A percentile compares a stretch with the other conserved stretches of the same genome.
phyloP scores from a whole-genome alignment of 2,797 vertebrate genomes.

The Smutsia temminckii region DNA sequence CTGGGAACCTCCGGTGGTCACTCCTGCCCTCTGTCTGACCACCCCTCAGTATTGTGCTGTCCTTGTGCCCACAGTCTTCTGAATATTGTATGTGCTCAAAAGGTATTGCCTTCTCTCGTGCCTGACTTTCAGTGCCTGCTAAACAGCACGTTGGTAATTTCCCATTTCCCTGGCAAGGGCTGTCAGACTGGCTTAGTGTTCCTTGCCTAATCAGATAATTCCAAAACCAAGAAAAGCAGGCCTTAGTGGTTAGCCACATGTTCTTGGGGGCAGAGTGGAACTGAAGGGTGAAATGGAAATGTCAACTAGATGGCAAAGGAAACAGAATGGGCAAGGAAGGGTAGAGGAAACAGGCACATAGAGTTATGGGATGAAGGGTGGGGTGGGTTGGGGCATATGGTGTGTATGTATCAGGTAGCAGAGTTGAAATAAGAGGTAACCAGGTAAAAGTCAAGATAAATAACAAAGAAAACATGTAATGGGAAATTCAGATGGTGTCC shows the following conservation, averaged over 20 bases:
- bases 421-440: not conserved
- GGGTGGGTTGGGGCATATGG: not conserved
- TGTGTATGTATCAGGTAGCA: not conserved
- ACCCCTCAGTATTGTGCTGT: not conserved
- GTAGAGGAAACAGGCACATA: not conserved
- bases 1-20: fast-evolving
- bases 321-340: not conserved
- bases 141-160: not conserved
- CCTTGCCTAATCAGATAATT: not conserved
- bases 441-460: not conserved
- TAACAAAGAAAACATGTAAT: not conserved
- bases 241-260: not conserved
- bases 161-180: not conserved
- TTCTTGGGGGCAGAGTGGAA: not conserved
- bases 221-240: not conserved
- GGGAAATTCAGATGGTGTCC: not conserved
- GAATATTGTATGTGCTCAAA: not conserved
- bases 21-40: not conserved
- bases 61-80: not conserved
- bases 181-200: not conserved
- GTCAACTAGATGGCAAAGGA: not conserved
- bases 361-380: not conserved
- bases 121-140: not conserved
- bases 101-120: not conserved
- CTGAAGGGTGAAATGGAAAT: not conserved